phyloP scores from a whole-genome alignment of 2,113 vertebrate genomes.

The Seriola quinqueradiata region DNA sequence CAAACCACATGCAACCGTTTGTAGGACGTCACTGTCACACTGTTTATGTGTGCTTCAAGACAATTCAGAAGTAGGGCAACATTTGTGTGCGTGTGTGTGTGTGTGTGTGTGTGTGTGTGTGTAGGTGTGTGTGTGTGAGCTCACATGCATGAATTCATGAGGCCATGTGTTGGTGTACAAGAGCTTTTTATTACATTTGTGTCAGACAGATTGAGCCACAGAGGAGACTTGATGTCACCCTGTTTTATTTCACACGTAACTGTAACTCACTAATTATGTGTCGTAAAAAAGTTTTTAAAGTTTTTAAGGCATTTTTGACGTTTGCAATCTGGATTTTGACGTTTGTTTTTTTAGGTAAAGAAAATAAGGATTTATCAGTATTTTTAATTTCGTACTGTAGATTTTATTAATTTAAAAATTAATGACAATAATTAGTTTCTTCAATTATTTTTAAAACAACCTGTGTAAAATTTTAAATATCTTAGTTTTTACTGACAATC shows the following conservation, averaged over 20 bases:
- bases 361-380: background rate
- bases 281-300: background rate
- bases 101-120: constrained; percentile 23
- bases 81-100: constrained; percentile 5
- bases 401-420: background rate
- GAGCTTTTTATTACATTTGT: constrained; percentile 27
- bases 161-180: constrained; percentile 39
- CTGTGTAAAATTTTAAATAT: background rate
- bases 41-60: constrained; percentile 12
- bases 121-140: constrained; percentile 19
- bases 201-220: constrained; percentile 13
- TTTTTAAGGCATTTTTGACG: background rate
- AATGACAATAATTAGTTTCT: background rate
- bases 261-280: background rate
- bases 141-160: constrained; percentile 41
- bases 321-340: background rate
- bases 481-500: background rate
- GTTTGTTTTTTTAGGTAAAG: background rate
- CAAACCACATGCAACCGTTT: constrained; percentile 22
- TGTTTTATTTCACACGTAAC: background rate
- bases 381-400: background rate
- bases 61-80: constrained; percentile 6
- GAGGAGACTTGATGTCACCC: background rate
- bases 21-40: background rate
- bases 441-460: background rate